Percentiles rank a stretch among this genome's conserved stretches.
These are phyloP conservation scores for Cynodonichthys magdalenae DNA, from an alignment of 2,797 vertebrate genomes.

Conservation along the genomic window DNA sequence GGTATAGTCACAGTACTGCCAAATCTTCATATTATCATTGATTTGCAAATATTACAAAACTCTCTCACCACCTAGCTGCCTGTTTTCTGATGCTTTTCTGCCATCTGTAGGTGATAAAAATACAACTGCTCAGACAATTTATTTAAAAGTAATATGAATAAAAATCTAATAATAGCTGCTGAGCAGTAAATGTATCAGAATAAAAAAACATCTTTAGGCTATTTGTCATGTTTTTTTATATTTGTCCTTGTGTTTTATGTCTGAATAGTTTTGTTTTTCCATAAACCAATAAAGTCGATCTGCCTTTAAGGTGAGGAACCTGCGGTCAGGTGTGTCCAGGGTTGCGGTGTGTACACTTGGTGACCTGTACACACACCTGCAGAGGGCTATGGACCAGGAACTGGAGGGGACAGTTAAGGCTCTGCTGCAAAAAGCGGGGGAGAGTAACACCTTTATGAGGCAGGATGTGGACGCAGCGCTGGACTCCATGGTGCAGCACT, in stretches of 20 bases:
- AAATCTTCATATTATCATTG: too few species aligned
- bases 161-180: too few species aligned
- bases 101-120: conserved; percentile 4
- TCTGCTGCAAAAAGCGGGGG: conserved; percentile 91
- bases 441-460: conserved; percentile 92
- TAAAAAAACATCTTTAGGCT: too few species aligned
- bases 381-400: conserved; percentile 95
- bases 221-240: too few species aligned
- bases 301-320: conserved; percentile 90
- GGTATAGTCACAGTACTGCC: neutral
- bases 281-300: neutral
- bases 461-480: conserved; percentile 92
- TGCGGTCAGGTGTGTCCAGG: conserved; percentile 93
- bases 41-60: neutral
- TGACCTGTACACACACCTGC: conserved; percentile 89
- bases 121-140: neutral
- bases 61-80: neutral
- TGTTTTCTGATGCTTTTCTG: conserved; percentile 1
- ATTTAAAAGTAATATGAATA: too few species aligned
- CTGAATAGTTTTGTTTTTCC: neutral
- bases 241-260: neutral
- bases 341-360: conserved; percentile 90
- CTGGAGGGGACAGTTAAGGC: conserved; percentile 88
- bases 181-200: too few species aligned
- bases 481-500: conserved; percentile 91